These are phyloP conservation scores for Scatophagus argus DNA, from an alignment of 2,113 vertebrate species.

Conservation along the genomic window DNA sequence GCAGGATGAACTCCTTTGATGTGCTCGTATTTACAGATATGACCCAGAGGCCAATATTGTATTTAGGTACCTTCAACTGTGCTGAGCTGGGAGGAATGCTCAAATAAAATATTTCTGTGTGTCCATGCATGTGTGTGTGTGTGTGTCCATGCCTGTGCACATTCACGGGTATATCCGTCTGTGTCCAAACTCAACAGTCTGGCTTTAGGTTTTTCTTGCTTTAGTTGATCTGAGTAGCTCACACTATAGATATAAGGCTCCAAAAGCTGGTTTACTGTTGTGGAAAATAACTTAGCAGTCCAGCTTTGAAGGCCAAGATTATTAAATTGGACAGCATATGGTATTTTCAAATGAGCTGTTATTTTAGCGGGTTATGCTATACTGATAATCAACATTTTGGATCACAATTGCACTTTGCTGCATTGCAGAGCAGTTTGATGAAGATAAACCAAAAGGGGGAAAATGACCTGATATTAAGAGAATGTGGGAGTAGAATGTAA, in stretches of 20 bases:
- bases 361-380: neutral
- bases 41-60: conserved; percentile 66
- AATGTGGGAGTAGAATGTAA: conserved; percentile 27
- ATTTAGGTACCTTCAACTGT: conserved; percentile 65
- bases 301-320: conserved; percentile 30
- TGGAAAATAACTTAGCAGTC: conserved; percentile 46
- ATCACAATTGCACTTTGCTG: conserved; percentile 28
- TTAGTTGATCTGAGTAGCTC: conserved; percentile 57
- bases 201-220: conserved; percentile 58
- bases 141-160: neutral
- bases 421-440: conserved; percentile 49
- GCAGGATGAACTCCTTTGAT: conserved; percentile 67
- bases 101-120: conserved; percentile 36
- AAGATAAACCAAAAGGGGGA: conserved; percentile 26
- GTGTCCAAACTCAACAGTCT: conserved; percentile 50
- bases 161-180: conserved; percentile 24
- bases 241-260: conserved; percentile 45
- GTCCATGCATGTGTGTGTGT: neutral
- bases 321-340: conserved; percentile 10
- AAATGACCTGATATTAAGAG: conserved; percentile 21
- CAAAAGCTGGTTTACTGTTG: conserved; percentile 52
- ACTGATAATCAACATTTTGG: conserved; percentile 34
- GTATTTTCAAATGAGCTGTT: conserved; percentile 17
- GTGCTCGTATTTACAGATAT: conserved; percentile 61
- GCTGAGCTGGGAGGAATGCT: conserved; percentile 54